A percentile compares a stretch with the other conserved stretches of the same genome.
Evolutionary conservation across 2,797 vertebrate species (phyloP).

Genomic region (Kryptopterus vitreolus): DNA sequence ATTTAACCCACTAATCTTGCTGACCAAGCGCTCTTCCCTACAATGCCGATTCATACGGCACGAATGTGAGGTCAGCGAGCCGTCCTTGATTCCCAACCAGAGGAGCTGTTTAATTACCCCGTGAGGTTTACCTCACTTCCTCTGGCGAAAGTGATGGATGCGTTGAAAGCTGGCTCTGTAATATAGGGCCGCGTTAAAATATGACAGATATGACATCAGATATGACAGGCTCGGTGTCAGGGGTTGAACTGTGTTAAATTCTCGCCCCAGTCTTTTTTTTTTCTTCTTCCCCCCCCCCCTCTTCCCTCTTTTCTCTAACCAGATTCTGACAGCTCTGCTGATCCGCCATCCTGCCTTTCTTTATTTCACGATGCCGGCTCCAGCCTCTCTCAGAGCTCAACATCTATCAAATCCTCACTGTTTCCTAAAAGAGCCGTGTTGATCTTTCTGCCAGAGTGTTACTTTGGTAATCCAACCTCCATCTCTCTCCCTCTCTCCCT

Average conservation of each 20-base stretch:
- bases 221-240: neutral
- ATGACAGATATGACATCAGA: neutral
- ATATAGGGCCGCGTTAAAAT: conserved; percentile 4
- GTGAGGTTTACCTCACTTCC: conserved; percentile 26
- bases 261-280: neutral
- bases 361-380: conserved; percentile 13
- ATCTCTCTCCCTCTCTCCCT: conserved; percentile 32
- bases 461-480: conserved; percentile 45
- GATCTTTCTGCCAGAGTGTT: conserved; percentile 60
- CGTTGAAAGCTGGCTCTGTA: conserved; percentile 25
- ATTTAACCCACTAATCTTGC: conserved; percentile 41
- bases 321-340: conserved; percentile 17
- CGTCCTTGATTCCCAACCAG: conserved; percentile 29
- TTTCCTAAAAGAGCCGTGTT: conserved; percentile 55
- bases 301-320: neutral
- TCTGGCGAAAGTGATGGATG: conserved; percentile 22
- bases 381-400: conserved; percentile 18
- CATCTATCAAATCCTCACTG: conserved; percentile 25
- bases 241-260: conserved; percentile 11
- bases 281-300: neutral
- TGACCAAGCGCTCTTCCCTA: conserved; percentile 33
- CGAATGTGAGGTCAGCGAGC: conserved; percentile 20
- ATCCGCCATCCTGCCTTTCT: neutral
- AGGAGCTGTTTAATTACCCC: conserved; percentile 24
- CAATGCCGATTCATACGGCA: conserved; percentile 33